phyloP scores from a whole-genome alignment of 2,797 vertebrate species.

The Selene dorsalis region DNA sequence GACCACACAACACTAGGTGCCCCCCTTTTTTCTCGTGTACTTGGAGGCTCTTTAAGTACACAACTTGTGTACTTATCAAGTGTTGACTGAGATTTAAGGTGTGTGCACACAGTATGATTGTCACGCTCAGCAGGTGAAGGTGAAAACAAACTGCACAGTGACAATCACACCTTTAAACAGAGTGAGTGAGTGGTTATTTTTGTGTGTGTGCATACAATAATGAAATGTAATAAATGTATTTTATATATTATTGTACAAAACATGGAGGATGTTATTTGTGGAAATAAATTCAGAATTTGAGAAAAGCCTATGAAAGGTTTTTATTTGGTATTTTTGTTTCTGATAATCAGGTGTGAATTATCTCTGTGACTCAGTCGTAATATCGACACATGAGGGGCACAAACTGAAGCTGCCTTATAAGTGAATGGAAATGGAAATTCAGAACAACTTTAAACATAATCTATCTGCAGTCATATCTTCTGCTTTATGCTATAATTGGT shows the following conservation, averaged over 20 bases:
- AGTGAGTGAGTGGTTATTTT: not conserved
- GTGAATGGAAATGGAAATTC: not conserved
- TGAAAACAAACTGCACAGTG: not conserved
- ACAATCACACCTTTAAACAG: not conserved
- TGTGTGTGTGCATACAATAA: too few species aligned
- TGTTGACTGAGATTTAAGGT: not conserved
- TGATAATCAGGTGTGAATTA: not conserved
- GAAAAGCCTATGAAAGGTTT: not conserved
- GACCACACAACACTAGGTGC: not conserved
- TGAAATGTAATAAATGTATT: too few species aligned
- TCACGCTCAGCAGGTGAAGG: not conserved
- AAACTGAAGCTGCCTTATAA: not conserved
- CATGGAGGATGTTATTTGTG: too few species aligned
- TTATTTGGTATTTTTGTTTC: not conserved
- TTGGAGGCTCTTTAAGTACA: too few species aligned
- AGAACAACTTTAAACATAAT: conserved; percentile 12
- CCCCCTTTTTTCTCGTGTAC: too few species aligned
- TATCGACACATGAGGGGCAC: not conserved
- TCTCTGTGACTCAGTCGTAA: not conserved
- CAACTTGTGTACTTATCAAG: too few species aligned
- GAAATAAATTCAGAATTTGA: not conserved
- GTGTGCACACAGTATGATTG: not conserved
- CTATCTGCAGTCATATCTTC: not conserved
- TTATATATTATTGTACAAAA: not conserved
- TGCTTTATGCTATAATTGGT: conserved; percentile 38